Base-by-base conservation (phyloP, 2,113 vertebrate species). In the Phaethon lepturus region DNA sequence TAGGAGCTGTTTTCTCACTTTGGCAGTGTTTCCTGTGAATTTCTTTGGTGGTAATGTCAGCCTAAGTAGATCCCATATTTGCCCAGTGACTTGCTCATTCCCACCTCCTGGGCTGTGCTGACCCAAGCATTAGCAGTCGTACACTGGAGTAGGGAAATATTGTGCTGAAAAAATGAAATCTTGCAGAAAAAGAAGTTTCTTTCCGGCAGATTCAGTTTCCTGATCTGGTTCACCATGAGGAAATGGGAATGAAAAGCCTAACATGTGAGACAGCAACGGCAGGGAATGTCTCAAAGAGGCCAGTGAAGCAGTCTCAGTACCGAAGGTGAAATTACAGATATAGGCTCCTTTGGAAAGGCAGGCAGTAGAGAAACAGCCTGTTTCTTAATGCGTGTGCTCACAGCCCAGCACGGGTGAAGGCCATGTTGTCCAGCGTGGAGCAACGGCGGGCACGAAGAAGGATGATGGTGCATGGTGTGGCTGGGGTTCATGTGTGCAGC, bases 1-100 rank as follows among this genome's bases (percentile, higher is more conserved):
- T 28, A 49, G 60, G 62, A 94, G 42, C 24, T 77, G 59, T 38
- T 95, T 94, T 86, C 63, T 74, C 86, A 59, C 67, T 78, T 68
- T 45, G 84, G 28, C 49, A 35, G 31, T 42, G 28, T 67, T 95
- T 89, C 56, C 44, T 40, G 44, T 47, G 47, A 81, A 78, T 84
- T 77, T 89, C 80, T 75, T 81, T 64, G 44, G 56, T 83, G 45
- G 33, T 40, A 59, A 55, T 55, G 55, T 59, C 42, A 74, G 28
- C 38, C n/a, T 71, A 58, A 89, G 60, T 53, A 80, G 55, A 74
- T 71, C 63, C 59, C 63, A 71, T 62, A 24, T 38, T 93, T 67
- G 13, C 13, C 23, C 38, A 53, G 17, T 0, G 17, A 79, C 19
- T 91, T 71, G 76, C 25, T 95, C 59, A 40, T 94, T 95, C 79